These are phyloP conservation scores for Bos taurus DNA, from an alignment of 2,113 vertebrate species.

Conservation along the genomic window ARS-UCD2.0 NC_037328.1:81507001-81507500, in stretches of 20 bases:
- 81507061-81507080: not conserved
- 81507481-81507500: not conserved
- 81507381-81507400: not conserved
- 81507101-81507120: not conserved
- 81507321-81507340: not conserved
- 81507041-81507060: not conserved
- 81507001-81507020: not conserved
- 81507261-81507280: not conserved
- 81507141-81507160: not conserved
- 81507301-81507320: not conserved
- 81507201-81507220: not conserved
- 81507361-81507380: not conserved
- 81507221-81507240: not conserved
- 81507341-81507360: not conserved
- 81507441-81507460: not conserved
- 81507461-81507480: not conserved
- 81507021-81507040: not conserved
- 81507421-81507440: not conserved
- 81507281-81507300: not conserved
- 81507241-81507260: not conserved
- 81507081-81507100: not conserved
- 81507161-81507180: not conserved
- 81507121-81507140: not conserved
- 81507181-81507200: not conserved
- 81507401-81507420: not conserved